A percentile compares a stretch with the other conserved stretches of the same genome.
Conservation (phyloP, 2,797 vertebrate species). For the Trematomus bernacchii region DNA sequence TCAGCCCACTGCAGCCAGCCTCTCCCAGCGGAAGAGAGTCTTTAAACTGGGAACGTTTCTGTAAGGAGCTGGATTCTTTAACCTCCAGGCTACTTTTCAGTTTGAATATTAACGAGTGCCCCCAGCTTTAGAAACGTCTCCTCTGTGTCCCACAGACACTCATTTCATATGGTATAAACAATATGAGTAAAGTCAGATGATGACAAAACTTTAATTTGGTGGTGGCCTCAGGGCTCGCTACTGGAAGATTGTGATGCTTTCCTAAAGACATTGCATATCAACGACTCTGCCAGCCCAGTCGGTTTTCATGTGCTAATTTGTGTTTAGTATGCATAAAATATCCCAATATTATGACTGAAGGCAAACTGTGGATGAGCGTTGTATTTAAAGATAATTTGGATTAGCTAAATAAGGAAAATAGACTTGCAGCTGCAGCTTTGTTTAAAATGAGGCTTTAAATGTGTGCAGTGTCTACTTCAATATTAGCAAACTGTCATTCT, state of each 20-base stretch:
- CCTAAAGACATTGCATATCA: slow-evolving; percentile 54
- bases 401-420: slow-evolving; percentile 55
- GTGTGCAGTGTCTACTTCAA: slow-evolving; percentile 26
- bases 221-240: slow-evolving; percentile 26
- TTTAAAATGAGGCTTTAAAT: slow-evolving; percentile 47
- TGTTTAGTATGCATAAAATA: slow-evolving; percentile 60
- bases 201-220: slow-evolving; percentile 57
- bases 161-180: slow-evolving; percentile 57
- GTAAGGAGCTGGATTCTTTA: slow-evolving; percentile 15
- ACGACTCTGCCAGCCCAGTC: slow-evolving; percentile 33
- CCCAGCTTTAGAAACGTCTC: slow-evolving; percentile 36
- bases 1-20: slow-evolving; percentile 13
- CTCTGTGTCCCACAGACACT: slow-evolving; percentile 35
- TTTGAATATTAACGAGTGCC: slow-evolving; percentile 44
- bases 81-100: slow-evolving; percentile 44
- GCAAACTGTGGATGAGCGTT: slow-evolving; percentile 42
- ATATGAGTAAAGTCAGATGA: slow-evolving; percentile 61
- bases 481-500: slow-evolving; percentile 8
- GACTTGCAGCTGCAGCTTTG: slow-evolving; percentile 38
- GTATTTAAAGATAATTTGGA: slow-evolving; percentile 58
- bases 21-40: slow-evolving; percentile 33
- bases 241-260: slow-evolving; percentile 45
- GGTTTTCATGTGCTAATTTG: slow-evolving; percentile 49
- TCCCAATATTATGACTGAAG: slow-evolving; percentile 41
- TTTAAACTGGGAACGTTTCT: slow-evolving; percentile 51